phyloP scores from a whole-genome alignment of 2,888 invertebrate species.

The Apamea crenata region DNA sequence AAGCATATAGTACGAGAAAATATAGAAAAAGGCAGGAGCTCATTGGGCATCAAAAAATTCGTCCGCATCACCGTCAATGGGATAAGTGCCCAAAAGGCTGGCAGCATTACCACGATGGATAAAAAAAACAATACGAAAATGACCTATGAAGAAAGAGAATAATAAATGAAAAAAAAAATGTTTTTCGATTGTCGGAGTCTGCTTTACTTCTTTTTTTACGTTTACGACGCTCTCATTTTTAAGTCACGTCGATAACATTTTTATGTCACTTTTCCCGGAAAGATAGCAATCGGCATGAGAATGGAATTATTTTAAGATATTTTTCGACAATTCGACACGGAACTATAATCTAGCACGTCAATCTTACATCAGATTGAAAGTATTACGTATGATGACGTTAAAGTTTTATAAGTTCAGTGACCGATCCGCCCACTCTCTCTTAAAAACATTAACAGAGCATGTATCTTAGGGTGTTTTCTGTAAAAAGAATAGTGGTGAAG shows the following conservation, averaged over 20 bases:
- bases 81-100: too few species aligned
- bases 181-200: background rate
- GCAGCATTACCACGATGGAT: too few species aligned
- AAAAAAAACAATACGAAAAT: too few species aligned
- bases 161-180: background rate
- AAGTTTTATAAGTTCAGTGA: background rate
- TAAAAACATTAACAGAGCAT: background rate
- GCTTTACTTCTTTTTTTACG: background rate
- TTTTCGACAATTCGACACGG: slow-evolving; percentile 19
- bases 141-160: background rate
- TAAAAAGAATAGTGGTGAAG: too few species aligned
- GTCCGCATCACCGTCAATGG: too few species aligned
- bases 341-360: slow-evolving; percentile 13
- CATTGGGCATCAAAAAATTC: too few species aligned
- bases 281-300: slow-evolving; percentile 22
- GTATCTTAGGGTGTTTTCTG: background rate
- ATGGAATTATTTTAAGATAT: slow-evolving; percentile 17
- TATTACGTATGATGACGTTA: background rate
- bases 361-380: background rate
- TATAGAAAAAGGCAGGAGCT: too few species aligned
- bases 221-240: background rate
- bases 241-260: slow-evolving; percentile 9
- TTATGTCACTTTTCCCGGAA: background rate
- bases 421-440: background rate
- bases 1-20: too few species aligned